These are phyloP conservation scores for Meandrusa payeni DNA, from an alignment of 2,888 invertebrate genomes.

Conservation along the genomic window DNA sequence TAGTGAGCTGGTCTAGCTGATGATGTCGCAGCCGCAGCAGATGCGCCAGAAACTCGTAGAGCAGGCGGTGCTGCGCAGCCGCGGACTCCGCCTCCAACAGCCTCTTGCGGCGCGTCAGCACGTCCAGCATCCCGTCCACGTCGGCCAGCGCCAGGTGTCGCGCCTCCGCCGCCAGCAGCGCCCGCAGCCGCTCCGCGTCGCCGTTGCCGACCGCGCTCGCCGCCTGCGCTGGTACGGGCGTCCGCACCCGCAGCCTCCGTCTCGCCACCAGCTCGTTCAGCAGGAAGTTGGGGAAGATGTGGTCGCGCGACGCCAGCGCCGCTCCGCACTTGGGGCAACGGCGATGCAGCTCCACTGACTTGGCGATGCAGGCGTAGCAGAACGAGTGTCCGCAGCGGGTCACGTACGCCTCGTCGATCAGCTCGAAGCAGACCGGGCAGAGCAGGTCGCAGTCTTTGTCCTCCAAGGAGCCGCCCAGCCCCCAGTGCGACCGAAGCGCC, in stretches of 20 bases:
- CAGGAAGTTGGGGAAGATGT: constrained; percentile 92
- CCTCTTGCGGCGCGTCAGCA: constrained; percentile 89
- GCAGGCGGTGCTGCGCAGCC: constrained; percentile 89
- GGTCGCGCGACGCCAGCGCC: constrained; percentile 83
- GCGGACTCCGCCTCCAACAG: constrained; percentile 90
- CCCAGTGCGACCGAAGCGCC: too few species aligned
- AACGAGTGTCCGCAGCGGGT: constrained; percentile 96
- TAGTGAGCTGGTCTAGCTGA: constrained; percentile 78
- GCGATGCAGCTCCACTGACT: constrained; percentile 90
- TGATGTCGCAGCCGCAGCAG: constrained; percentile 84
- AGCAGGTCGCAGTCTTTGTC: constrained; percentile 78
- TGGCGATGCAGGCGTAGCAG: constrained; percentile 92
- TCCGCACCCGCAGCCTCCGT: constrained; percentile 75
- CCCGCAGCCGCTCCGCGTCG: constrained; percentile 40
- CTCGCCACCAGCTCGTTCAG: constrained; percentile 90
- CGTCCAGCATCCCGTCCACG: constrained; percentile 90
- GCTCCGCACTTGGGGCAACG: constrained; percentile 93
- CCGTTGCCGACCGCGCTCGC: constrained; percentile 23
- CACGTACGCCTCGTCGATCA: constrained; percentile 94
- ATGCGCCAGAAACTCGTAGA: constrained; percentile 91
- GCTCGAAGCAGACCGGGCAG: constrained; percentile 93
- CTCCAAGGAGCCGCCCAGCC: constrained; percentile 83
- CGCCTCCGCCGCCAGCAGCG: constrained; percentile 84
- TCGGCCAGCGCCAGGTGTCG: constrained; percentile 88
- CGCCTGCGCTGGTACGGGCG: constrained; percentile 22